Conservation (phyloP, 2,113 vertebrate species). For the Laticauda colubrina region DNA sequence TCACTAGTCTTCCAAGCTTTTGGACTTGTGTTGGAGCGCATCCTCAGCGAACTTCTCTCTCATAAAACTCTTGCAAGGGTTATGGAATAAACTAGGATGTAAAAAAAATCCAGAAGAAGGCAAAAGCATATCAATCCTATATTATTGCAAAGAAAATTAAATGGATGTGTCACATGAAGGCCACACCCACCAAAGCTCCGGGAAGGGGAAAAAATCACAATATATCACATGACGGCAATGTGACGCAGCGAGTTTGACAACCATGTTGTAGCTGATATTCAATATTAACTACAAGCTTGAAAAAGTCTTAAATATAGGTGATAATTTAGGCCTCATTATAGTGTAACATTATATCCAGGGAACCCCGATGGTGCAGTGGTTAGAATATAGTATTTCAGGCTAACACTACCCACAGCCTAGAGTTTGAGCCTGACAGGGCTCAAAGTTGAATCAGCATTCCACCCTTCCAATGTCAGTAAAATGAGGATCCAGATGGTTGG, state of each 20-base stretch:
- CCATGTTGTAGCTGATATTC: background rate
- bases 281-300: background rate
- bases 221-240: too few relatives aligned
- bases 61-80: background rate
- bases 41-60: background rate
- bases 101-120: background rate
- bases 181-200: too few relatives aligned
- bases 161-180: background rate
- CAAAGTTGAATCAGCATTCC: background rate
- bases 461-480: background rate
- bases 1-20: too few relatives aligned
- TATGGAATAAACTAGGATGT: background rate
- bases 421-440: background rate
- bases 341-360: background rate
- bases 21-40: too few relatives aligned
- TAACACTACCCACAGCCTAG: too few relatives aligned
- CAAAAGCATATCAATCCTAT: background rate
- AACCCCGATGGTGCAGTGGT: too few relatives aligned
- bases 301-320: background rate
- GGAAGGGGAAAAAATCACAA: too few relatives aligned
- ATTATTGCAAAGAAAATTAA: background rate
- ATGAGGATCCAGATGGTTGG: background rate
- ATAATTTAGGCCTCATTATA: background rate
- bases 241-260: too few relatives aligned
- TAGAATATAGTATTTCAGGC: too few relatives aligned